Conservation (phyloP, 2,888 invertebrate genomes). For the Steromphala cineraria region DNA sequence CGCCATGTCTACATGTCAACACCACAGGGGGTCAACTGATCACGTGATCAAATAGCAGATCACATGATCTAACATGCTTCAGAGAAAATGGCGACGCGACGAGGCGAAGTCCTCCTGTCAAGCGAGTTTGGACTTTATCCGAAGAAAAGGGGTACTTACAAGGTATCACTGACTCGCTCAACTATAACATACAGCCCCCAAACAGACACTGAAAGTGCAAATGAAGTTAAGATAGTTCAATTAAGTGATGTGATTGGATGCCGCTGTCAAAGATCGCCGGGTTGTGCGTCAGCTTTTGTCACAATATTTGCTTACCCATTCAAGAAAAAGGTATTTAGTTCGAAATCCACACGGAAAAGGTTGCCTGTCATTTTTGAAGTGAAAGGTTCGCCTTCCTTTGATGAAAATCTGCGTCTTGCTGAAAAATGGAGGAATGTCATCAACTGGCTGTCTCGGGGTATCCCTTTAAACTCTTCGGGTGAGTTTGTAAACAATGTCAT, state of each 20-base stretch:
- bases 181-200: constrained; percentile 50
- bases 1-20: background rate
- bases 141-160: constrained; percentile 48
- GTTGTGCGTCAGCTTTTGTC: constrained; percentile 55
- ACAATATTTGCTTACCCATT: constrained; percentile 69
- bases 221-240: constrained; percentile 51
- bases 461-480: constrained; percentile 41
- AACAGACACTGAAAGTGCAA: constrained; percentile 37
- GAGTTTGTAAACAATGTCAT: constrained; percentile 14
- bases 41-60: constrained; percentile 23
- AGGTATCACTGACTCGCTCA: constrained; percentile 50
- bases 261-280: constrained; percentile 45
- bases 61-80: constrained; percentile 36
- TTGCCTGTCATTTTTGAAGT: constrained; percentile 60
- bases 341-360: constrained; percentile 57
- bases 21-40: constrained; percentile 4
- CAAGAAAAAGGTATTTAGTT: constrained; percentile 60
- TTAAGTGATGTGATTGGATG: constrained; percentile 70
- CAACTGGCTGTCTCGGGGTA: constrained; percentile 41
- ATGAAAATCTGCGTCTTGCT: constrained; percentile 57
- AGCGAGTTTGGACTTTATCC: constrained; percentile 58
- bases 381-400: constrained; percentile 44
- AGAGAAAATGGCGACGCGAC: constrained; percentile 50
- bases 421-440: constrained; percentile 62
- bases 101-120: constrained; percentile 51